phyloP scores from a whole-genome alignment of 23 tunicate species.

The Ascidia mentula region DNA sequence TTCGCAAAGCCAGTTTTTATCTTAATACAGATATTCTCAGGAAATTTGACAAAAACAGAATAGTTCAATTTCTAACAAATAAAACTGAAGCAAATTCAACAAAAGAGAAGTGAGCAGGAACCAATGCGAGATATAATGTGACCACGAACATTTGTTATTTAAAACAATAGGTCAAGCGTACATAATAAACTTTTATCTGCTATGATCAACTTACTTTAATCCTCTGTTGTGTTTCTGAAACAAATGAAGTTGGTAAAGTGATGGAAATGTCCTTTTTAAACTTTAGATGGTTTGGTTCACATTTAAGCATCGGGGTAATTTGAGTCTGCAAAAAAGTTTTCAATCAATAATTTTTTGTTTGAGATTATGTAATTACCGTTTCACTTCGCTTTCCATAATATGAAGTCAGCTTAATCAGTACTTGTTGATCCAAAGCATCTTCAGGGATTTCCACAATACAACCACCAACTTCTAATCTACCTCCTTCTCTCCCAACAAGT shows the following conservation, averaged over 20 bases:
- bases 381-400: neutral
- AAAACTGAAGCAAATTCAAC: too few relatives aligned
- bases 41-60: too few relatives aligned
- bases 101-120: too few relatives aligned
- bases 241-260: neutral
- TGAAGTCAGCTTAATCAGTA: neutral
- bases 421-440: neutral
- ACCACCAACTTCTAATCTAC: neutral
- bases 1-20: too few relatives aligned
- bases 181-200: too few relatives aligned
- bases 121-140: too few relatives aligned
- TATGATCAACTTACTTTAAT: neutral
- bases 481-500: neutral
- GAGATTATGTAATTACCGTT: neutral
- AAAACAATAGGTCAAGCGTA: too few relatives aligned
- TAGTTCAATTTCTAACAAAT: too few relatives aligned
- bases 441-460: neutral
- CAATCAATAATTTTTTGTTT: neutral
- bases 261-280: neutral
- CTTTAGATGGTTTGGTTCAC: neutral
- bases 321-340: neutral
- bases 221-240: neutral
- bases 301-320: neutral
- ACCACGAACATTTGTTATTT: too few relatives aligned
- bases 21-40: too few relatives aligned